Conservation (phyloP, 1,140 invertebrate species). For the Tetramorium parvispinum region DNA sequence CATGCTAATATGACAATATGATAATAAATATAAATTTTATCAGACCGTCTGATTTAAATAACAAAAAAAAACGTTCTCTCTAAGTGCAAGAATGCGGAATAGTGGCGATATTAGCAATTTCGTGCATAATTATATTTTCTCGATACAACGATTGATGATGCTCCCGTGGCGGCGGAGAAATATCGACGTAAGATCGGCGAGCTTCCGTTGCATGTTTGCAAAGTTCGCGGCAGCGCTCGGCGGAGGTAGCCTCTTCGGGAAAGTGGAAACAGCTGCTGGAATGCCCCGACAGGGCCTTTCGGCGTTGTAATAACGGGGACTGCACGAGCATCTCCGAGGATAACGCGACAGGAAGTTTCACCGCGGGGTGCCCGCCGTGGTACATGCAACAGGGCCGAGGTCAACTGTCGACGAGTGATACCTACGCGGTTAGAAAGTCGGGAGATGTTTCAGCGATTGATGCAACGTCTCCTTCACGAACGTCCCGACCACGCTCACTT, state of each 20-base stretch:
- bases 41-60: not conserved
- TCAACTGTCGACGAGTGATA: constrained; percentile 60
- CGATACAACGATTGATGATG: not conserved
- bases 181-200: not conserved
- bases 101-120: not conserved
- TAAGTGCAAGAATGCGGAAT: not conserved
- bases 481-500: not conserved
- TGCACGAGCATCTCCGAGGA: constrained; percentile 11
- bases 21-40: constrained; percentile 20
- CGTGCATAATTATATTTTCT: not conserved
- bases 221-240: constrained; percentile 33
- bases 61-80: not conserved
- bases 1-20: not conserved
- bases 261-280: constrained; percentile 42
- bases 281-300: constrained; percentile 35
- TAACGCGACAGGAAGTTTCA: constrained; percentile 69
- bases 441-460: constrained; percentile 53
- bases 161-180: not conserved
- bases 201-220: not conserved
- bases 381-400: constrained; percentile 51
- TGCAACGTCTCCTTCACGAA: constrained; percentile 38
- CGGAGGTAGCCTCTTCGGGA: not conserved
- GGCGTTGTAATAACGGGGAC: constrained; percentile 54
- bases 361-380: constrained; percentile 52
- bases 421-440: constrained; percentile 55